phyloP scores from a whole-genome alignment of 2,113 vertebrate species.

The Pomatorhinus ruficollis region DNA sequence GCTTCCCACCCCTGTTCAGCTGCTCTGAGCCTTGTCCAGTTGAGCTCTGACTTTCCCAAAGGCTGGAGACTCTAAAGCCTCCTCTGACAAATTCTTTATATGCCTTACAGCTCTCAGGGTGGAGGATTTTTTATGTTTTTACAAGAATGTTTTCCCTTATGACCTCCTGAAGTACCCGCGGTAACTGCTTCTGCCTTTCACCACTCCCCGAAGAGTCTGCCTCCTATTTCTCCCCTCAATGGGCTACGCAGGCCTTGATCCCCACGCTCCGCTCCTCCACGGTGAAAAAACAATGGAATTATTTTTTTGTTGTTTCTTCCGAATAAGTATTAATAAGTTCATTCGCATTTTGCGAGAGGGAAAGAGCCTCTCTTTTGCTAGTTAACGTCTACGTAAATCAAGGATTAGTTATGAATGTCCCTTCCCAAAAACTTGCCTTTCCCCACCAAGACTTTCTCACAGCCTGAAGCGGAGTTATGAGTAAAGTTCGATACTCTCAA shows the following conservation, averaged over 20 bases:
- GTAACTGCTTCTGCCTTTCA: not conserved
- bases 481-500: not conserved
- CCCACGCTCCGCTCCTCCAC: not conserved
- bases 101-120: not conserved
- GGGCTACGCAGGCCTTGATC: rapidly evolving
- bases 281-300: not conserved
- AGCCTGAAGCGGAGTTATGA: rapidly evolving
- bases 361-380: not conserved
- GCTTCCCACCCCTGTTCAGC: not conserved
- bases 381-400: rapidly evolving
- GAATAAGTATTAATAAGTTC: not conserved
- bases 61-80: not conserved
- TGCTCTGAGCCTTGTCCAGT: not conserved
- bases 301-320: not conserved
- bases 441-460: too few relatives aligned
- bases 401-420: rapidly evolving
- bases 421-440: not conserved
- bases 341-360: not conserved
- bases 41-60: not conserved
- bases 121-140: not conserved
- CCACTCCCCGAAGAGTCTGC: rapidly evolving
- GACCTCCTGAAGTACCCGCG: not conserved
- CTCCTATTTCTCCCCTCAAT: rapidly evolving
- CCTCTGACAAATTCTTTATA: not conserved
- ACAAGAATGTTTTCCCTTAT: not conserved